These are phyloP conservation scores for Vanacampus margaritifer DNA, from an alignment of 2,113 vertebrate species.

Conservation along the genomic window DNA sequence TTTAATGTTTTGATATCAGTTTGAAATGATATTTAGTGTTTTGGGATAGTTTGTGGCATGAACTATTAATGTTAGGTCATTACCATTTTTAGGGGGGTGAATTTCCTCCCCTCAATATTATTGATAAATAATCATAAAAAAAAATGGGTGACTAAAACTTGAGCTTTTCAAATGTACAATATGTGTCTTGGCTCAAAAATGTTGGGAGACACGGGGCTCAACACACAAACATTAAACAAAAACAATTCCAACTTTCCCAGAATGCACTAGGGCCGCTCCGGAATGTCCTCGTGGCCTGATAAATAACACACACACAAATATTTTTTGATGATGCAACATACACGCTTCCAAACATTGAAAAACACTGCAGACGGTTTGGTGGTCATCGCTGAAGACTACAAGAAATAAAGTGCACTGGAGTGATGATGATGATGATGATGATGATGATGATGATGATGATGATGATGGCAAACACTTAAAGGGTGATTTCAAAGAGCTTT, in stretches of 20 bases:
- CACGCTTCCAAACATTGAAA: not conserved
- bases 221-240: not conserved
- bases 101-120: no score
- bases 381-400: not conserved
- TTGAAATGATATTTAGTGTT: no score
- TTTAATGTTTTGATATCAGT: no score
- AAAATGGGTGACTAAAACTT: not conserved
- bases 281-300: constrained; percentile 1
- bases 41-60: not conserved
- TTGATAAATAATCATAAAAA: not conserved
- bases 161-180: not conserved
- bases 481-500: constrained; percentile 2
- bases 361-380: constrained; percentile 1
- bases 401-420: constrained; percentile 11
- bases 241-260: not conserved
- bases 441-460: not conserved
- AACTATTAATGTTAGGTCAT: no score
- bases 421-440: not conserved
- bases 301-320: no score
- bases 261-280: not conserved
- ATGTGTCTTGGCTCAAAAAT: not conserved
- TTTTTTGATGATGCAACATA: not conserved
- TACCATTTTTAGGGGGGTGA: no score
- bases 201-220: not conserved
- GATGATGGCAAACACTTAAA: not conserved